A percentile compares a stretch with the other conserved stretches of the same genome.
These are phyloP conservation scores for Apostichopus californicus DNA, from an alignment of 35 echinoderm and acorn worm genomes.

Conservation along the genomic window DNA sequence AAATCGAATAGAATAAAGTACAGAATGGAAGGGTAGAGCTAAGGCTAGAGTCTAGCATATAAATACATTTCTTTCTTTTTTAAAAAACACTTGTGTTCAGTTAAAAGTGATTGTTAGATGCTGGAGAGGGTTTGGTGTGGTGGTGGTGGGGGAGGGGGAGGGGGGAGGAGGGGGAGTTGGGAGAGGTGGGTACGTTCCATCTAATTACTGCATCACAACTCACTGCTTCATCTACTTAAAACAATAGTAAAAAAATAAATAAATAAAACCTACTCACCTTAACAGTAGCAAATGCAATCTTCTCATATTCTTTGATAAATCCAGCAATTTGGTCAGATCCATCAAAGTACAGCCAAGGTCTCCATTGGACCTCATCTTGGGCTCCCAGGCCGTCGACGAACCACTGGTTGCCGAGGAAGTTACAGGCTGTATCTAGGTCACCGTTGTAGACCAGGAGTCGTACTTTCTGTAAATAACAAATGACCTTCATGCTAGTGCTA, in stretches of 20 bases:
- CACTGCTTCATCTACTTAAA: too few species aligned
- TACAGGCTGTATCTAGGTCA: slow-evolving; percentile 75
- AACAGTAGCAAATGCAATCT: slow-evolving; percentile 87
- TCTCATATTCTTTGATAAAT: slow-evolving; percentile 90
- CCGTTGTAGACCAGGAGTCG: slow-evolving; percentile 90
- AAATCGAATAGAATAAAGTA: too few species aligned
- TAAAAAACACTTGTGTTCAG: too few species aligned
- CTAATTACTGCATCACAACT: not conserved
- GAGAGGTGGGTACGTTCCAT: too few species aligned
- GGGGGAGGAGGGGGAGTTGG: too few species aligned
- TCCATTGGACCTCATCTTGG: slow-evolving; percentile 80
- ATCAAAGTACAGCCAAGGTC: slow-evolving; percentile 83
- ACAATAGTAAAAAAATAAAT: too few species aligned
- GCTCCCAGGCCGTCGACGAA: slow-evolving; percentile 69
- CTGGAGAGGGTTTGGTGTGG: too few species aligned
- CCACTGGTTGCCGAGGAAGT: slow-evolving; percentile 90
- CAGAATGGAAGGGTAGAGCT: too few species aligned
- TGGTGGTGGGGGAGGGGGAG: too few species aligned
- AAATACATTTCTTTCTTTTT: too few species aligned
- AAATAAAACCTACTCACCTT: slow-evolving; percentile 56
- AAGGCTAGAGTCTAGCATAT: too few species aligned
- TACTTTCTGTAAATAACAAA: slow-evolving; percentile 66
- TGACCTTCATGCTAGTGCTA: not conserved
- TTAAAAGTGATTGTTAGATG: too few species aligned
- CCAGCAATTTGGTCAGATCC: slow-evolving; percentile 86